Conservation (phyloP, 2,888 invertebrate genomes). For the Brenthis ino region DNA sequence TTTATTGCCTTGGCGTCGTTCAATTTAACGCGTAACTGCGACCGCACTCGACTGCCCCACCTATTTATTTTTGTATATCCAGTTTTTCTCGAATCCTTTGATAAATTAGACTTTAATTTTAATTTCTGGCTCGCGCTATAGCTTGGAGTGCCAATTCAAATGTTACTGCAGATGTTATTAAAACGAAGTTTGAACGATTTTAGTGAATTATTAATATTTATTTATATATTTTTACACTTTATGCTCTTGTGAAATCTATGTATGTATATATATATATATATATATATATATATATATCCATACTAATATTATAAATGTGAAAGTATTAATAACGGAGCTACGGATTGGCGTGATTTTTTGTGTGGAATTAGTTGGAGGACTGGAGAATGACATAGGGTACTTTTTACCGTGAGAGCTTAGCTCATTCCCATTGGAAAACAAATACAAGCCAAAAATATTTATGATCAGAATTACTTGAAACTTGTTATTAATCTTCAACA, state of each 20-base stretch:
- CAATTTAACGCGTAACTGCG: slow-evolving; percentile 76
- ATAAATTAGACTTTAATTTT: slow-evolving; percentile 31
- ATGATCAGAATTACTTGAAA: too few relatives aligned
- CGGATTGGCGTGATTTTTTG: too few relatives aligned
- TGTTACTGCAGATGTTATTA: slow-evolving; percentile 23
- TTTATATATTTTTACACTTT: not conserved
- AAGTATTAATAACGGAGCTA: too few relatives aligned
- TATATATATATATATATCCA: too few relatives aligned
- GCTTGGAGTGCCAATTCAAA: slow-evolving; percentile 26
- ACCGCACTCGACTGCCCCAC: slow-evolving; percentile 60
- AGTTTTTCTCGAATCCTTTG: slow-evolving; percentile 45
- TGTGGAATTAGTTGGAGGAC: too few relatives aligned
- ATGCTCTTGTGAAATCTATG: not conserved
- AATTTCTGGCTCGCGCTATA: slow-evolving; percentile 7
- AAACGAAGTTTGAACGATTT: slow-evolving; percentile 15
- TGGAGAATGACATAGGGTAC: too few relatives aligned
- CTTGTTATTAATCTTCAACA: too few relatives aligned
- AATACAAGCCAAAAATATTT: too few relatives aligned
- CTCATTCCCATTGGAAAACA: too few relatives aligned
- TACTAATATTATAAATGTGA: too few relatives aligned
- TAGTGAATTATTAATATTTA: not conserved
- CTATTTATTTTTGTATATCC: slow-evolving; percentile 75
- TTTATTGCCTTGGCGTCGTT: slow-evolving; percentile 73
- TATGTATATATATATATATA: too few relatives aligned
- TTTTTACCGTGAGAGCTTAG: too few relatives aligned